These are phyloP conservation scores for Saccostrea glomerata DNA, from an alignment of 1,140 invertebrate species.

Conservation along the genomic window DNA sequence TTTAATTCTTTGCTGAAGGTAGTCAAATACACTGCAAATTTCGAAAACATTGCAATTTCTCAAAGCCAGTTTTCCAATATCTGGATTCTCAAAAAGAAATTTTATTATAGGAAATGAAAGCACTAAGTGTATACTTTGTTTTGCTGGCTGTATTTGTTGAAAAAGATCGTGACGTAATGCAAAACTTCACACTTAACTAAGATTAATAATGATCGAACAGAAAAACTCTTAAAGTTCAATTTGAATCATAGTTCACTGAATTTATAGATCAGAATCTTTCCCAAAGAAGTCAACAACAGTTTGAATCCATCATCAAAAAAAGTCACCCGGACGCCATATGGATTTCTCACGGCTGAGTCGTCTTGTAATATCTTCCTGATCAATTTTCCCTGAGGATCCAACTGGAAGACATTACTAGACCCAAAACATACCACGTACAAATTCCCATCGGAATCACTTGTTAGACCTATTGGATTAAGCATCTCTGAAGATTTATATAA, in stretches of 20 bases:
- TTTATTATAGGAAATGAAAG: too few species aligned
- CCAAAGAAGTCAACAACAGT: neutral
- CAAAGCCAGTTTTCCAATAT: too few species aligned
- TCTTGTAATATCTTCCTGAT: neutral
- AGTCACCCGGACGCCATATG: neutral
- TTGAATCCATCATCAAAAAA: neutral
- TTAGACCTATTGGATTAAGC: neutral
- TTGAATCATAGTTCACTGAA: neutral
- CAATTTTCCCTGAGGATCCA: neutral
- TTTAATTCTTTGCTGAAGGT: too few species aligned
- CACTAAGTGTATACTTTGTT: too few species aligned
- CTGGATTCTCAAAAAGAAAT: too few species aligned
- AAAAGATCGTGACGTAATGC: too few species aligned
- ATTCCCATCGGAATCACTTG: neutral
- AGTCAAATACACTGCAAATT: too few species aligned
- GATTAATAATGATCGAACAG: too few species aligned
- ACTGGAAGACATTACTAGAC: neutral
- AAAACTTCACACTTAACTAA: too few species aligned
- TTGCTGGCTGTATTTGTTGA: too few species aligned
- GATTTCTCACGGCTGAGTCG: neutral
- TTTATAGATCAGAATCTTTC: neutral
- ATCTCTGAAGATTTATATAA: neutral
- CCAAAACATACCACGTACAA: neutral
- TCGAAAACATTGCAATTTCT: too few species aligned
- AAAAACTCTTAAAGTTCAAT: too few species aligned